phyloP scores from a whole-genome alignment of 1,140 invertebrate species.

The Drosophila orena region DNA sequence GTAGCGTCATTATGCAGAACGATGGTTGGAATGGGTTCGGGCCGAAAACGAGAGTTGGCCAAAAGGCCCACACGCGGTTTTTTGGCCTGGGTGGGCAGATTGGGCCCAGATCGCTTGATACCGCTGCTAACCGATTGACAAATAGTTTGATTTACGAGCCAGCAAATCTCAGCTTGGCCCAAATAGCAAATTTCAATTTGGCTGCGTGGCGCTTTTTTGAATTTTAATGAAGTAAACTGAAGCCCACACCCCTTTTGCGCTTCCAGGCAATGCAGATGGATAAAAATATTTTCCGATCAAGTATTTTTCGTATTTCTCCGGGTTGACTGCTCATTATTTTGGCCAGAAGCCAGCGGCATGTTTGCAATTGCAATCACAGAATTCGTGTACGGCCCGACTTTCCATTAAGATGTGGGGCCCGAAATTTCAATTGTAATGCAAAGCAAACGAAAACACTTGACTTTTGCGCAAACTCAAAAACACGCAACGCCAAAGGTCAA shows the following conservation, averaged over 20 bases:
- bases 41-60: constrained; percentile 22
- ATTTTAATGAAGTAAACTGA: constrained; percentile 60
- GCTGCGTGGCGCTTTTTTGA: constrained; percentile 48
- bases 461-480: constrained; percentile 29
- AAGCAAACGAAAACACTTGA: constrained; percentile 61
- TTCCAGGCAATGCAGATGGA: constrained; percentile 42
- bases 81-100: constrained; percentile 11
- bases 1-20: constrained; percentile 55
- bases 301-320: constrained; percentile 31
- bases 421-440: constrained; percentile 57
- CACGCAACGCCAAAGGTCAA: constrained; percentile 55
- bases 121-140: constrained; percentile 36
- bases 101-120: constrained; percentile 36
- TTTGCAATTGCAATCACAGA: constrained; percentile 35
- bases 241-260: not conserved
- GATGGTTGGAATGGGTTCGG: constrained; percentile 48
- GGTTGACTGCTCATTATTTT: constrained; percentile 39
- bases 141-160: constrained; percentile 56
- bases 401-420: constrained; percentile 57
- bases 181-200: constrained; percentile 72
- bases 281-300: constrained; percentile 58
- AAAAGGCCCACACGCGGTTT: constrained; percentile 40
- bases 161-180: constrained; percentile 68
- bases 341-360: constrained; percentile 53
- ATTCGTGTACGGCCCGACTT: constrained; percentile 47